Evolutionary conservation across 2,797 vertebrate species (phyloP).

Genomic region (Paratrypauchen microcephalus): DNA sequence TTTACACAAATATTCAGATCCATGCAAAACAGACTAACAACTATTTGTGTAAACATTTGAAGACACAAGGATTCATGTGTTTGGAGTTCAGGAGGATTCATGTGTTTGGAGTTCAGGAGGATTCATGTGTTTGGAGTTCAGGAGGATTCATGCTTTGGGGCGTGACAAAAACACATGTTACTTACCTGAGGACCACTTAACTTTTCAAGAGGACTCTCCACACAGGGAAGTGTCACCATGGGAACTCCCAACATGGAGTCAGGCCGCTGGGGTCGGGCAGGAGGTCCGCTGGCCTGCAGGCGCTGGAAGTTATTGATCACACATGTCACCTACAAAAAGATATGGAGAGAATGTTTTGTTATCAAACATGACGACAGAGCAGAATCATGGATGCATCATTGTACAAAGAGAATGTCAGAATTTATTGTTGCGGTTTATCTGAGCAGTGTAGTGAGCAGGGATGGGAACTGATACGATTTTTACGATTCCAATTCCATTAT

Average conservation of each 20-base stretch:
- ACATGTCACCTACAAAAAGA: slow-evolving; percentile 81
- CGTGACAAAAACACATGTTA: slow-evolving; percentile 42
- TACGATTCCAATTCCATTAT: no score
- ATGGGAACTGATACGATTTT: no score
- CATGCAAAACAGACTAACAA: not conserved
- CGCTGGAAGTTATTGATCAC: slow-evolving; percentile 91
- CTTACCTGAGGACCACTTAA: slow-evolving; percentile 93
- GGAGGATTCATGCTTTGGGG: slow-evolving; percentile 27
- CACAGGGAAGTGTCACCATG: slow-evolving; percentile 78
- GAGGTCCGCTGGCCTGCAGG: slow-evolving; percentile 50
- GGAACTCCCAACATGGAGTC: slow-evolving; percentile 79
- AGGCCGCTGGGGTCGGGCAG: slow-evolving; percentile 63
- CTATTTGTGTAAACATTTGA: not conserved
- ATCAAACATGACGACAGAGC: not conserved
- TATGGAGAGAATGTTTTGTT: not conserved
- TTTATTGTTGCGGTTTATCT: not conserved
- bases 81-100: slow-evolving; percentile 29
- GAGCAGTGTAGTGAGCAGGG: no score
- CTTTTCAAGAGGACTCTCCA: slow-evolving; percentile 90
- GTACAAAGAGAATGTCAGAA: not conserved
- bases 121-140: slow-evolving; percentile 11
- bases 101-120: slow-evolving; percentile 10
- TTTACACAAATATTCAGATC: not conserved
- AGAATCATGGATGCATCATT: not conserved
- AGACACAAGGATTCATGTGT: slow-evolving; percentile 1